Evolutionary conservation across 2,797 vertebrate species (phyloP).

Genomic region (Chiloscyllium punctatum): DNA sequence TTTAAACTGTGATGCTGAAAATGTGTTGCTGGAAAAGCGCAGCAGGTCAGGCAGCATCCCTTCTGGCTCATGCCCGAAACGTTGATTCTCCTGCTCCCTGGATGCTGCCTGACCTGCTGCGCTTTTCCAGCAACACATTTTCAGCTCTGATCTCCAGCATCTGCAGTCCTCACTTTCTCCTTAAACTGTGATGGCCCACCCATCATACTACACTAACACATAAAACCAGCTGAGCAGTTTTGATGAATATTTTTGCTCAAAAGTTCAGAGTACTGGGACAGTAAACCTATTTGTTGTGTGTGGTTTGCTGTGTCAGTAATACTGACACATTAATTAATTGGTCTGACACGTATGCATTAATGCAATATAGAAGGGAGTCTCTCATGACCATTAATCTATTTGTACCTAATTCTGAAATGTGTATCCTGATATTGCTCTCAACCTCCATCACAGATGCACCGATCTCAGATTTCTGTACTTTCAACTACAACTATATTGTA

Average conservation of each 20-base stretch:
- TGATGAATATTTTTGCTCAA: neutral
- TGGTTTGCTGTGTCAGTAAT: slow-evolving; percentile 8
- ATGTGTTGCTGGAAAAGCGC: too few relatives aligned
- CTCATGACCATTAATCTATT: neutral
- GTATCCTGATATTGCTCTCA: neutral
- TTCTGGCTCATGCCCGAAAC: too few relatives aligned
- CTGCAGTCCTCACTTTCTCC: too few relatives aligned
- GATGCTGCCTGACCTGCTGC: too few relatives aligned
- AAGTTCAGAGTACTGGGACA: neutral
- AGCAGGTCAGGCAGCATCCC: too few relatives aligned
- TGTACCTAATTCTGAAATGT: neutral
- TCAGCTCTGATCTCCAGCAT: too few relatives aligned
- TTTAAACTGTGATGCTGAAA: too few relatives aligned
- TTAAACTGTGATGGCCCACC: too few relatives aligned
- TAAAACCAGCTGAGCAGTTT: neutral
- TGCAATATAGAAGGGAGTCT: neutral
- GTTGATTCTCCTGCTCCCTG: too few relatives aligned
- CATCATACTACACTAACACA: too few relatives aligned
- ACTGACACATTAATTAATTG: slow-evolving; percentile 22
- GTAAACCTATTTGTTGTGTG: neutral
- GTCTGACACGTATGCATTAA: neutral
- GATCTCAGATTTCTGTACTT: neutral
- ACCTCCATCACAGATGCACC: neutral
- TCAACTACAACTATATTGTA: neutral
- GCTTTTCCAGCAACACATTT: too few relatives aligned